phyloP scores from a whole-genome alignment of 2,797 vertebrate genomes.

The Rhinichthys osculus region DNA sequence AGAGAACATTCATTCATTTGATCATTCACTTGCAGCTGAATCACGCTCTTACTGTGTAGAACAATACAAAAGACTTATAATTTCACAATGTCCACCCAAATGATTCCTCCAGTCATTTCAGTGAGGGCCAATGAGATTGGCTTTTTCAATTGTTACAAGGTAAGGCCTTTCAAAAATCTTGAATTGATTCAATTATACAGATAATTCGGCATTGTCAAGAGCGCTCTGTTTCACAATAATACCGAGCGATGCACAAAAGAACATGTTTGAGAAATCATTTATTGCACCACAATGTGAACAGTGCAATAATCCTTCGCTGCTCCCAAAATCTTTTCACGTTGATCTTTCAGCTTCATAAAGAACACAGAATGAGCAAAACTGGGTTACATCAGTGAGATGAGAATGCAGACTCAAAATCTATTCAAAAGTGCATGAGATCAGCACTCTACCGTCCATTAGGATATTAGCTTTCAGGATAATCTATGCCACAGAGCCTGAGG shows the following conservation, averaged over 20 bases:
- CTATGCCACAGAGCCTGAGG: slow-evolving; percentile 28
- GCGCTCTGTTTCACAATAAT: slow-evolving; percentile 34
- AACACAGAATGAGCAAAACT: slow-evolving; percentile 32
- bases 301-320: slow-evolving; percentile 23
- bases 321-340: slow-evolving; percentile 13
- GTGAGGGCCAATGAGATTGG: slow-evolving; percentile 35
- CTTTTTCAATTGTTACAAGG: slow-evolving; percentile 39
- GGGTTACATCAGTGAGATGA: slow-evolving; percentile 29
- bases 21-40: background rate
- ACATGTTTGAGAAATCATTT: slow-evolving; percentile 40
- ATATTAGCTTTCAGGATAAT: slow-evolving; percentile 50
- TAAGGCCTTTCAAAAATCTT: slow-evolving; percentile 43
- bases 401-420: slow-evolving; percentile 28
- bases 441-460: slow-evolving; percentile 40
- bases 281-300: slow-evolving; percentile 30
- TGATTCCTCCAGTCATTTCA: slow-evolving; percentile 24
- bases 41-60: background rate
- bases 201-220: slow-evolving; percentile 38
- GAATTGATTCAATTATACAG: slow-evolving; percentile 55
- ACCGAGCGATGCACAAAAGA: slow-evolving; percentile 30
- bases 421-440: slow-evolving; percentile 54
- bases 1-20: slow-evolving; percentile 28
- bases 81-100: slow-evolving; percentile 33
- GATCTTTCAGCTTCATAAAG: slow-evolving; percentile 23
- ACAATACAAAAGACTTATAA: slow-evolving; percentile 32